Base-by-base conservation (phyloP, 2,113 vertebrate species). In the Aspiorhynchus laticeps region DNA sequence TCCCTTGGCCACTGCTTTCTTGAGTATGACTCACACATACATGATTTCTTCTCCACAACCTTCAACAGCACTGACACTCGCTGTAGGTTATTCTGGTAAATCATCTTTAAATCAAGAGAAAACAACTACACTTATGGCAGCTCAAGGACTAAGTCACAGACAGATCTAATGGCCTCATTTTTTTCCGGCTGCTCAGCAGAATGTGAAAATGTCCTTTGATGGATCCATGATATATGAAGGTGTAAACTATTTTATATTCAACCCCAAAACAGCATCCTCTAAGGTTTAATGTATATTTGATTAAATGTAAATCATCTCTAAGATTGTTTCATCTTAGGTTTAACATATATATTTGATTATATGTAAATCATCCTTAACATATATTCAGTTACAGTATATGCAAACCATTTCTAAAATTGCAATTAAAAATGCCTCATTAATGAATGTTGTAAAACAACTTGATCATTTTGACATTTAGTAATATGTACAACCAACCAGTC, bases 61-160 rank as follows among this genome's bases (percentile, higher is more conserved):
- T 48, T 53, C 90, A 28, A 36, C 87, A 83, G 71, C 85, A 69
- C 21, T 38, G 86, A 86, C 36, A 71, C 90, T 92, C 85, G 69
- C 69, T 84, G 79, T 88, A 83, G 61, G 89, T 74, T 85, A 69
- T 89, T 90, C 88, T 88, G 78, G 90, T 91, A 91, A 92, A 92
- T 94, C 90, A 89, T 81, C 56, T 2, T 77, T 24, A 78, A 87
- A 77, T 90, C 76, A 81, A 24, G 63, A 61, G 36, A 83, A 73
- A 76, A 81, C 76, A 41, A 85, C 12, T 48, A 53, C 77, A 81
- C 82, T 65, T 48, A 53, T 88, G 91, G 90, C 91, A 91, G 87
- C 89, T 93, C 91, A 91, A 93, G 92, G 92, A 90, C 90, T 89
- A 31, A 82, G 77, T 90, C 91, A 91, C 88, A 87, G 84, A 90